Evolutionary conservation across 2,888 invertebrate species (phyloP).

Genomic region (Cepaea hortensis): DNA sequence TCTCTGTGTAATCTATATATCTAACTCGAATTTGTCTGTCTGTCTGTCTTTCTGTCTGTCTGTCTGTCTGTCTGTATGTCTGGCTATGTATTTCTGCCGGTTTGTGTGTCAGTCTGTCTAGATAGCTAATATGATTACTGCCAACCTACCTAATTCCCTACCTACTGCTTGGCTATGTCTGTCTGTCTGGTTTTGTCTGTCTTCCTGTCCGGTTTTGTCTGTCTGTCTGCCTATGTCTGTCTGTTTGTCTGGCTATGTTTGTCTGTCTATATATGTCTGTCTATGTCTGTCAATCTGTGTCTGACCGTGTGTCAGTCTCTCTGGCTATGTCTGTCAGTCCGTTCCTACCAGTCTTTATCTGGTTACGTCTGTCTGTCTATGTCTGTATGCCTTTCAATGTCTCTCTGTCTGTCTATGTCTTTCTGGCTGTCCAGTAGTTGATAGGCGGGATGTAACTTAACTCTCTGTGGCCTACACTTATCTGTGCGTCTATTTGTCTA

Average conservation of each 20-base stretch:
- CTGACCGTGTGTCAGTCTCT: neutral
- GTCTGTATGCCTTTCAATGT: neutral
- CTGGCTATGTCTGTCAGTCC: neutral
- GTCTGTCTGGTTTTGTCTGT: neutral
- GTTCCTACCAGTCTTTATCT: too few species aligned
- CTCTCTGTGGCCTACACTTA: too few species aligned
- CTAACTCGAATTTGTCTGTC: too few species aligned
- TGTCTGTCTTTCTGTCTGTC: conserved; percentile 2
- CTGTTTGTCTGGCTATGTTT: neutral
- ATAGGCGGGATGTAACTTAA: too few species aligned
- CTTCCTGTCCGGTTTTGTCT: neutral
- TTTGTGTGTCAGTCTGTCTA: neutral
- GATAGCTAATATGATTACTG: neutral
- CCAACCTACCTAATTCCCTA: neutral
- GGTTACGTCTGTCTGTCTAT: neutral
- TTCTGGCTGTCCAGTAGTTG: too few species aligned
- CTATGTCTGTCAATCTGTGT: neutral
- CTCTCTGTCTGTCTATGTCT: neutral
- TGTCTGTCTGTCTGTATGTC: neutral
- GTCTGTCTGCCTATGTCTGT: neutral
- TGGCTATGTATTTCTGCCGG: neutral
- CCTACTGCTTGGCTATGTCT: neutral
- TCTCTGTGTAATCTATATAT: too few species aligned
- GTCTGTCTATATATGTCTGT: neutral
- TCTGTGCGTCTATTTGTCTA: too few species aligned